These are phyloP conservation scores for Ptilonorhynchus violaceus DNA, from an alignment of 2,113 vertebrate species.

Conservation along the genomic window DNA sequence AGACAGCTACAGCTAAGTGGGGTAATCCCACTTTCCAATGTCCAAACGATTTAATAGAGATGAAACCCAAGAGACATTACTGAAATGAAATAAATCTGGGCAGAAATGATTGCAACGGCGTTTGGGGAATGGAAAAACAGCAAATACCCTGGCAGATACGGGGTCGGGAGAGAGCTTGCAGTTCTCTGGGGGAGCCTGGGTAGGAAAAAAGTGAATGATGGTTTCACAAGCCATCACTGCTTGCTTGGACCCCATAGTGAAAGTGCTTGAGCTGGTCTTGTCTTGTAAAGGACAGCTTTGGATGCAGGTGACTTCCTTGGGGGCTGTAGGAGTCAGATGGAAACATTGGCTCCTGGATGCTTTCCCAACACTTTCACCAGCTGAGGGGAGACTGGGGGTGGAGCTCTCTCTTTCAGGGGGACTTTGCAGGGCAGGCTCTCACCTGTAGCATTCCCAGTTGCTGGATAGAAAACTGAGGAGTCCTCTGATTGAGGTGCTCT, in stretches of 20 bases:
- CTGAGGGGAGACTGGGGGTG: not conserved
- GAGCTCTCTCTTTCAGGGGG: not conserved
- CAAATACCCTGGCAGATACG: not conserved
- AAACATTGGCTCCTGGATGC: rapidly evolving
- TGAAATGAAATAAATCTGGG: conserved; percentile 31
- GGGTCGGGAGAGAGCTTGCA: not conserved
- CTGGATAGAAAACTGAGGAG: not conserved
- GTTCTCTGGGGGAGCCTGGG: not conserved
- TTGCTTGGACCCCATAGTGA: not conserved
- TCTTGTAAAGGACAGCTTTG: not conserved
- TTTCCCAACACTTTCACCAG: not conserved
- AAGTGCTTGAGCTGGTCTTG: not conserved
- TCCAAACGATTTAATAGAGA: conserved; percentile 21
- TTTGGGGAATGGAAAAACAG: not conserved
- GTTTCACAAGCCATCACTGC: not conserved
- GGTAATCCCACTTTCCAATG: not conserved
- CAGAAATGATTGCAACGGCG: not conserved
- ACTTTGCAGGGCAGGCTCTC: not conserved
- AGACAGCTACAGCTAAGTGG: not conserved
- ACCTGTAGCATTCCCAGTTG: not conserved
- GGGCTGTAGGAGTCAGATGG: not conserved
- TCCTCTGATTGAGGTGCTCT: not conserved
- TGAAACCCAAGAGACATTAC: not conserved
- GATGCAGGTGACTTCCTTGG: not conserved
- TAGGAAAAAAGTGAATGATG: not conserved